Evolutionary conservation across 2,888 invertebrate species (phyloP), one percentile per base, ranked within the genome.

Genomic region (Acronicta psi): DNA sequence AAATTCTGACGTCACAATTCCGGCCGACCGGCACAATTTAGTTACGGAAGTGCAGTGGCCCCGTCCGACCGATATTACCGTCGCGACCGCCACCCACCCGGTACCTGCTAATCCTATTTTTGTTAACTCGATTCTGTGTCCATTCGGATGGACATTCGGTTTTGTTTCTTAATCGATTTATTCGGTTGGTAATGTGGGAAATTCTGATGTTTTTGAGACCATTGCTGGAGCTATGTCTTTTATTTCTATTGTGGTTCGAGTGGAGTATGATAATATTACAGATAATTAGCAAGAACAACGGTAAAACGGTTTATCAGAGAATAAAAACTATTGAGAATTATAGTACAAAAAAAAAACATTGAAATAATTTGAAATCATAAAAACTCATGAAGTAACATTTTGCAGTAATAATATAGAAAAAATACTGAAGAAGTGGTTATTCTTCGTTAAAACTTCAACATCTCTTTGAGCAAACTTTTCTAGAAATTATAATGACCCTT

Each of bases 31-130:
- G 76, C 74, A 79, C 82, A 88, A 88, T 88, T 84, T 77, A 81
- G 86, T 88, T 88, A 88, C 76, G 65, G 74, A 77, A 69, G 78
- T 74, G 78, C 74, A 75, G 73, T 59, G 41, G 75, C 75, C 42
- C 45, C 72, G 73, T 71, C 76, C 82, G 73, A 77, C 75, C 68
- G 79, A 81, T 79, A 81, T 81, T 80, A 76, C 74, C 65, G 60
- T 13, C 57, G 57, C 46, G 50, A 55, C 71, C 67, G 59, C 69
- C 66, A 63, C 55, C 72, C 69, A 64, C 73, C 41, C 63, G 43
- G 65, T 70, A 74, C 78, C 73, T 69, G 67, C 74, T 88, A 86
- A 88, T 87, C 81, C 75, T 68, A 82, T 87, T 86, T 87, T 84
- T 85, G 80, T 66, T 80, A 83, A 86, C 80, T 79, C 78, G 45